Conservation (phyloP, 2,113 vertebrate genomes). For the Rhombomys opimus region DNA sequence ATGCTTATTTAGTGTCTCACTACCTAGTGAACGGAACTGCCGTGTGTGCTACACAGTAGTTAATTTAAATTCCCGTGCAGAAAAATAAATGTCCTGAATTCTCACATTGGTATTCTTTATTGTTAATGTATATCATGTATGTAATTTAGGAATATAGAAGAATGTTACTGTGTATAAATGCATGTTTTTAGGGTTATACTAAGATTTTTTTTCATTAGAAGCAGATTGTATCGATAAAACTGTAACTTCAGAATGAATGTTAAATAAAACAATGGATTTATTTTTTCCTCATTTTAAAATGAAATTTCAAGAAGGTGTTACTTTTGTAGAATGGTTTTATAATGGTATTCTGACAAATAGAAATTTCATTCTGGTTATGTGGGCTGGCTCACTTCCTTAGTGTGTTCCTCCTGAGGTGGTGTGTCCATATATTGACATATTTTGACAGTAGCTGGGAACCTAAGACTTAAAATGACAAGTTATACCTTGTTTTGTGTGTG, state of each 20-base stretch:
- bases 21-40: slow-evolving; percentile 69
- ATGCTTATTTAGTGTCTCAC: slow-evolving; percentile 63
- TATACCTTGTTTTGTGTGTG: slow-evolving; percentile 26
- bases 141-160: slow-evolving; percentile 84
- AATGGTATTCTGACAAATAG: slow-evolving; percentile 48
- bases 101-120: slow-evolving; percentile 78
- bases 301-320: slow-evolving; percentile 72
- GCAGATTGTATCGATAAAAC: slow-evolving; percentile 80
- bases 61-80: slow-evolving; percentile 57
- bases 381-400: not conserved
- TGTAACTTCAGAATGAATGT: slow-evolving; percentile 87
- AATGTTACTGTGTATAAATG: slow-evolving; percentile 74
- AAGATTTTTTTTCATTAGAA: slow-evolving; percentile 62
- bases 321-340: slow-evolving; percentile 70
- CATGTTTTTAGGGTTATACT: slow-evolving; percentile 79
- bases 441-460: slow-evolving; percentile 54
- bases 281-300: slow-evolving; percentile 85
- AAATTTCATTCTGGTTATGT: not conserved
- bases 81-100: slow-evolving; percentile 82
- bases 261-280: slow-evolving; percentile 86
- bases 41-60: slow-evolving; percentile 77
- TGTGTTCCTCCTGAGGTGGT: slow-evolving; percentile 4
- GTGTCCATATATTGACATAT: not conserved
- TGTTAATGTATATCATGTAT: slow-evolving; percentile 81
- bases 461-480: slow-evolving; percentile 49